Base-by-base conservation (phyloP, 2,797 vertebrate species). In the Sciaenops ocellatus region DNA sequence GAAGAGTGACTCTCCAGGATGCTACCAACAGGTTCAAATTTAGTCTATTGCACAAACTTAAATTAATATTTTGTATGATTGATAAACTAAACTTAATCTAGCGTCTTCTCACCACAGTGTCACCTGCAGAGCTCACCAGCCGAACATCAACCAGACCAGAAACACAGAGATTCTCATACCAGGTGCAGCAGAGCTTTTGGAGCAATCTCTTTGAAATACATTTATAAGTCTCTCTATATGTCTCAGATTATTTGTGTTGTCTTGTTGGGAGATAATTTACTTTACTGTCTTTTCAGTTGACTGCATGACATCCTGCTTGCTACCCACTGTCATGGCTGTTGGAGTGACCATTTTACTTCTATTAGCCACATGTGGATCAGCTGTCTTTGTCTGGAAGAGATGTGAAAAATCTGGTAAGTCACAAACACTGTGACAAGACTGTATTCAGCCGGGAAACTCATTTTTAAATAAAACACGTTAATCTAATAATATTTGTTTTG, bases 51-150 rank as follows among this genome's bases (percentile, higher is more conserved):
- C 7, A 54, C 9, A 34, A 18, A 15, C n/a, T 22, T 48, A 5
- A 55, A 22, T 15, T n/a, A 6, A 17, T 46, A 4, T 26, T 22
- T 44, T 44, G 3, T 20, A 2, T 4, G 2, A 11, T 26, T 26
- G 17, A 7, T 34, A 5, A 70, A 62, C 6, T 2, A 20, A 24
- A 24, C 10, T n/a, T 10, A 28, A 30, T 18, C 16, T 55, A 5
- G 9, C 26, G 12, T 56, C 3, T 63, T 26, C 30, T 26, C 6
- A 7, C 41, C 54, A 3, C 72, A 90, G 83, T 0, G 18, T 89
- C 34, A 63, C 51, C 26, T 90, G 87, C 78, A 78, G 48, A 68
- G 87, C 81, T 20, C 13, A 83, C 2, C 83, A 68, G 48, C 16
- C 1, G 0, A 4, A 59, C 0, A 59, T 16, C 30, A 83, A 78